Conservation (phyloP, 1,140 invertebrate genomes). For the Drosophila orosa region DNA sequence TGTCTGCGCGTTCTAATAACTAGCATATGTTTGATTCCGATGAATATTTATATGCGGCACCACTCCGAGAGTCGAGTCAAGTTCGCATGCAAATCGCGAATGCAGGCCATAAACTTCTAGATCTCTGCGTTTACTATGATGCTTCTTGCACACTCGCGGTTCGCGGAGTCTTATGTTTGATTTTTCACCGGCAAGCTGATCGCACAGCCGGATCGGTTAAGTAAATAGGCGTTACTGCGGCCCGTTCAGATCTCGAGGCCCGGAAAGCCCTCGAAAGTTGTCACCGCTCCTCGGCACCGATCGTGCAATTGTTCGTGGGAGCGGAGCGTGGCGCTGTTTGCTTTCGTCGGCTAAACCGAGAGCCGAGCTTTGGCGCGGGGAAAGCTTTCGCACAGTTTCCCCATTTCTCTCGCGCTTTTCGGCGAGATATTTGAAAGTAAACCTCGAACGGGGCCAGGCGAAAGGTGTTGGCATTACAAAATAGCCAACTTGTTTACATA, state of each 20-base stretch:
- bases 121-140: conserved; percentile 9
- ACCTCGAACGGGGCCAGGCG: conserved; percentile 43
- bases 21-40: conserved; percentile 3
- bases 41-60: conserved; percentile 36
- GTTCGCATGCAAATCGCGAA: conserved; percentile 41
- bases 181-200: conserved; percentile 3
- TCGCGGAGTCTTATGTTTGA: background rate
- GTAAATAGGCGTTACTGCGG: conserved; percentile 47
- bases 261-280: conserved; percentile 30
- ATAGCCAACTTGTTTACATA: conserved; percentile 43
- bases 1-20: conserved; percentile 44
- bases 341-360: conserved; percentile 5
- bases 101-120: conserved; percentile 20
- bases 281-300: conserved; percentile 31
- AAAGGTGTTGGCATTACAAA: conserved; percentile 67
- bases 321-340: conserved; percentile 29
- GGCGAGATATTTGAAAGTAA: conserved; percentile 44
- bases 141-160: conserved; percentile 6
- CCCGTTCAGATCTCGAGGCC: conserved; percentile 12
- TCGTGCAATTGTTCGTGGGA: conserved; percentile 46
- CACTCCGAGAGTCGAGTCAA: conserved; percentile 17
- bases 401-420: conserved; percentile 26
- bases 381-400: conserved; percentile 34
- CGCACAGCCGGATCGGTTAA: conserved; percentile 38
- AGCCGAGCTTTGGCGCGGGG: conserved; percentile 30